Evolutionary conservation across 2,113 vertebrate genomes (phyloP).

Genomic region (Apodemus speciosus): DNA sequence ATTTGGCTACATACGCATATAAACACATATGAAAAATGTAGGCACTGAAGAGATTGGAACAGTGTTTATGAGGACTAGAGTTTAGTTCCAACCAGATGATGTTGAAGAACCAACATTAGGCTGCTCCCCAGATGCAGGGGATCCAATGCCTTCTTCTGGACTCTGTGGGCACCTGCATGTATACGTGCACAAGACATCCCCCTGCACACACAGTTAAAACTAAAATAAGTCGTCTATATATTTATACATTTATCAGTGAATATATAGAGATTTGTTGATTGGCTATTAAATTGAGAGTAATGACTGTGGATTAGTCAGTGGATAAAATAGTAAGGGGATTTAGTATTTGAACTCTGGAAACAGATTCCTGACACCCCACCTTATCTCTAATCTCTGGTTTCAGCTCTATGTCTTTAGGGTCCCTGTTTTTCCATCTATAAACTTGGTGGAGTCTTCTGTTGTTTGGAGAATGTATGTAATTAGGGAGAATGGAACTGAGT

Average conservation of each 20-base stretch:
- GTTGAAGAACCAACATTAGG: background rate
- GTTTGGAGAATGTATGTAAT: background rate
- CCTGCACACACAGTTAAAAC: background rate
- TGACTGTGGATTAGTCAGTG: background rate
- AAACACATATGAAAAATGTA: background rate
- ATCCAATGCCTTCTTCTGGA: background rate
- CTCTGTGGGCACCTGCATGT: background rate
- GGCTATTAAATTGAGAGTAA: background rate
- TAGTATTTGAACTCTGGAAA: background rate
- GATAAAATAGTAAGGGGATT: background rate
- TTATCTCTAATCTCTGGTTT: background rate
- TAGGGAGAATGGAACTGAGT: background rate
- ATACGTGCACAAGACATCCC: background rate
- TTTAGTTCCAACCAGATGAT: background rate
- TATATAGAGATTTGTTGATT: background rate
- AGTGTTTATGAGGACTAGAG: background rate
- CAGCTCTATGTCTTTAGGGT: background rate
- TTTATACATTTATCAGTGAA: background rate
- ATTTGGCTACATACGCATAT: background rate
- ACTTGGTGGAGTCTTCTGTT: background rate
- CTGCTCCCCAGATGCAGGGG: background rate
- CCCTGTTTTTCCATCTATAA: background rate
- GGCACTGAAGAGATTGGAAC: background rate
- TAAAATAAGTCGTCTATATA: background rate
- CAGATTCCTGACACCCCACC: background rate